Evolutionary conservation across 2,888 invertebrate genomes (phyloP).

Genomic region (Trichacis sp.): DNA sequence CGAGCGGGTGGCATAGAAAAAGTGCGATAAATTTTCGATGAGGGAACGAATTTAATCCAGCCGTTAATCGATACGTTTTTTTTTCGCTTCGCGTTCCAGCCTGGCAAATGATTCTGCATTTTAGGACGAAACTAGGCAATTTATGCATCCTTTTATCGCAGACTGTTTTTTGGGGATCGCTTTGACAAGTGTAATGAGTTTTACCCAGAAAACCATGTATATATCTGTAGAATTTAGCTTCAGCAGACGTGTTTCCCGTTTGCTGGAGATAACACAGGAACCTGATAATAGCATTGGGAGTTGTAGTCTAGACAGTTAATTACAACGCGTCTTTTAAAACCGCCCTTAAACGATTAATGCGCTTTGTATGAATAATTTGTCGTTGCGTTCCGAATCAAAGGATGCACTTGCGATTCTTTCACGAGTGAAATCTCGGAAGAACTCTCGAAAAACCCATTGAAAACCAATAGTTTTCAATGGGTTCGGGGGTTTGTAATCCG

Average conservation of each 20-base stretch:
- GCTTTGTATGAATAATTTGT: slow-evolving; percentile 40
- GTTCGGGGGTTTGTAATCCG: too few relatives aligned
- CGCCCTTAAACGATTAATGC: slow-evolving; percentile 43
- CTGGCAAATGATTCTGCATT: not conserved
- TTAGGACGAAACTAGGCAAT: not conserved
- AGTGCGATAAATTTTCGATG: too few relatives aligned
- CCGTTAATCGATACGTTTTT: too few relatives aligned
- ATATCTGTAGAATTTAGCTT: slow-evolving; percentile 1
- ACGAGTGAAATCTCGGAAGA: too few relatives aligned
- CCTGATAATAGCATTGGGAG: slow-evolving; percentile 62
- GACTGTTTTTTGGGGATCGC: not conserved
- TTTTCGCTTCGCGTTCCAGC: too few relatives aligned
- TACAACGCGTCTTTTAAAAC: slow-evolving; percentile 62
- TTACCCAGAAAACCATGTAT: slow-evolving; percentile 16
- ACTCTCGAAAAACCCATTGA: too few relatives aligned
- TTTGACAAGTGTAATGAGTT: not conserved
- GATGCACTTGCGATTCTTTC: slow-evolving; percentile 20
- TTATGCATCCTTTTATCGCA: not conserved
- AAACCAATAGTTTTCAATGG: not conserved
- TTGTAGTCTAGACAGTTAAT: slow-evolving; percentile 64
- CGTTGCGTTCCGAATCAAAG: slow-evolving; percentile 34
- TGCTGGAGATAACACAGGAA: slow-evolving; percentile 65
- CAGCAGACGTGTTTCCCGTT: slow-evolving; percentile 57
- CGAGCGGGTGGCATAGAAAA: too few relatives aligned
- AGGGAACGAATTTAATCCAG: too few relatives aligned